phyloP scores from a whole-genome alignment of 2,888 invertebrate genomes.

The Mythimna loreyi region DNA sequence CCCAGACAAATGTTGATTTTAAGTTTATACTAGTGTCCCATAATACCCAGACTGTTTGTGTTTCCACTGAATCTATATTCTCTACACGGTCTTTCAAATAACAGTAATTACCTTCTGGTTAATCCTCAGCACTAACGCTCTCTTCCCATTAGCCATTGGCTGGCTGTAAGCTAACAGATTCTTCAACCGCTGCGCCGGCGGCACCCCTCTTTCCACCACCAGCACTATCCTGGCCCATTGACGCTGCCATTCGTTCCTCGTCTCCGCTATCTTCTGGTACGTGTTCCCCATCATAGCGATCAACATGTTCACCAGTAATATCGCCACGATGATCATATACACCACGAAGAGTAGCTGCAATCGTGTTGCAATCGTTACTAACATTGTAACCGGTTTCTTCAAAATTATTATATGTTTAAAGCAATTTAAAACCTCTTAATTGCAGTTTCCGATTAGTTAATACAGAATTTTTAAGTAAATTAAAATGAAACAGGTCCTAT shows the following conservation, averaged over 20 bases:
- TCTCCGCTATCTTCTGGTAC: constrained; percentile 99
- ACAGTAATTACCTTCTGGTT: constrained; percentile 94
- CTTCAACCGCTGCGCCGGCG: constrained; percentile 95
- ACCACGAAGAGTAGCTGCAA: constrained; percentile 96
- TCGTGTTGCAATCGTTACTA: constrained; percentile 24
- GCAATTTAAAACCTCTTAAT: constrained; percentile 29
- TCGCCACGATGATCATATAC: constrained; percentile 99
- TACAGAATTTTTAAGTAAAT: constrained; percentile 26
- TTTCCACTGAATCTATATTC: not conserved
- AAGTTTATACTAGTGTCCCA: not conserved
- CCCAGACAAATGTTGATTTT: not conserved
- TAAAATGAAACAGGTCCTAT: constrained; percentile 26
- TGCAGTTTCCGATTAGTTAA: constrained; percentile 33
- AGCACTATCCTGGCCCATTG: constrained; percentile 99
- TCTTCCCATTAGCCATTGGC: constrained; percentile 96
- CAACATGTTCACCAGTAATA: constrained; percentile 98
- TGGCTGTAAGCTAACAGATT: constrained; percentile 98
- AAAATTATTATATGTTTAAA: constrained; percentile 26
- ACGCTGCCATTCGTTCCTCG: constrained; percentile 99
- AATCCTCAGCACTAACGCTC: constrained; percentile 96
- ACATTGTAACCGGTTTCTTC: constrained; percentile 40
- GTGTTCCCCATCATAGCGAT: constrained; percentile 99
- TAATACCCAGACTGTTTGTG: not conserved
- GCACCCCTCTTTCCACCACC: constrained; percentile 99
- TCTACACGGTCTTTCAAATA: not conserved